Evolutionary conservation across 2,797 vertebrate genomes (phyloP), one percentile per base, ranked within the genome.

Genomic region (Eulemur albifrons): DNA sequence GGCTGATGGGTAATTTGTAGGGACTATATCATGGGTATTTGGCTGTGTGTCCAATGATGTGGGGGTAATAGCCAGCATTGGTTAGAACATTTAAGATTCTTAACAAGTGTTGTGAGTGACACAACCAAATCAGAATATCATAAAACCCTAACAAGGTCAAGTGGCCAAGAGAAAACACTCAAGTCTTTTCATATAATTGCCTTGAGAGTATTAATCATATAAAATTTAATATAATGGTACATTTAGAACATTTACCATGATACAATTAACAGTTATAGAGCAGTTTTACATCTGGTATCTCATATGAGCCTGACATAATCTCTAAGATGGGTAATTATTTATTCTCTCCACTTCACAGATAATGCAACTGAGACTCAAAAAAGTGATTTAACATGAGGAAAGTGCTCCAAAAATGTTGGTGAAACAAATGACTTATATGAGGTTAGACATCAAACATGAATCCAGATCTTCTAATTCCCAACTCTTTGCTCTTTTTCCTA

Each of bases 1-100:
- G 27, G 20, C 65, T 95, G 79, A 96, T 89, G 69, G 96, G 38
- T 93, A 88, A 93, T 89, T 86, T 82, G 40, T 61, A 83, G 45
- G 38, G 15, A 52, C 76, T 75, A 54, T 67, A 83, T 72, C 82
- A 30, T 80, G 43, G 63, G 73, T 61, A 77, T 94, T 88, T 95
- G 96, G 79, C 93, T 38, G 38, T 69, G 65, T 57, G 70, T 91
- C 89, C 75, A 48, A n/a, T 54, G 59, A 95, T 54, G 61, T 40
- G 40, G 27, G n/a, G 57, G 75, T 65, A 82, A 86, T 6, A 93
- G 85, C 77, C 32, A 88, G 57, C 10, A 15, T 27, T 61, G 30
- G 23, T 77, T 86, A 93, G 52, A 90, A 89, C 27, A 88, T 48
- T 76, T 85, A 91, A 90, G 54, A 40, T 67, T 67, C 45, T 94